Base-by-base conservation (phyloP, 2,113 vertebrate species). In the Odocoileus hemionus region DNA sequence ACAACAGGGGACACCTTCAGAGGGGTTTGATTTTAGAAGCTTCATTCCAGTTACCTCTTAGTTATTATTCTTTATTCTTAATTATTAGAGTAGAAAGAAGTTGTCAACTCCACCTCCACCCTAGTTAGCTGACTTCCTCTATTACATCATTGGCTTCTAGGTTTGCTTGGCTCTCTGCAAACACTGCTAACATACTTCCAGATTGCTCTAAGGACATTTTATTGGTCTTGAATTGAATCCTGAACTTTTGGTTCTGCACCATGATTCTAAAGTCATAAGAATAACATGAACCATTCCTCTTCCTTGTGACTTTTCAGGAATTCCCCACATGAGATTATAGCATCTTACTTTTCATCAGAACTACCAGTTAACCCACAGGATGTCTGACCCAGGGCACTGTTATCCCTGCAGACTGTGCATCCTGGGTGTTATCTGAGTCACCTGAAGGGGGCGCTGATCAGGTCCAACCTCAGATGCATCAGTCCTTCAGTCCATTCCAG, bases 301-400 rank as follows among this genome's bases (percentile, higher is more conserved):
- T 86, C 50, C 47, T 74, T 43, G 14, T 47, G 76, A 88, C 86
- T 33, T 89, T 85, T 55, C 79, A 95, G 54, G 39, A 91, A 36
- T 54, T 39, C 36, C 76, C 60, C 1, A 85, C 57, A 60, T 88
- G 60, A n/a, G n/a, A 91, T 94, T 26, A 76, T 0, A 55, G 43
- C 30, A 16, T 54, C 78, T 89, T 60, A n/a, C 55, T 30, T 80
- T 91, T 89, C 58, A 61, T 91, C 54, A 88, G 52, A 90, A 57
- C 33, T 5, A 36, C 85, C 47, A 15, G 39, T 84, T 39, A n/a
- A 79, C 61, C 55, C 15, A 89, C 17, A 1, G 64, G 33, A 19
- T 33, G 25, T 50, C 45, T 2, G 19, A 50, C 45, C 47, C 3
- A 3, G 0, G 57, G 39, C 23, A 9, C 39, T 16, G 15, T 36